These are phyloP conservation scores for Phengaris alcon DNA, from an alignment of 2,888 invertebrate genomes.

Conservation along the genomic window DNA sequence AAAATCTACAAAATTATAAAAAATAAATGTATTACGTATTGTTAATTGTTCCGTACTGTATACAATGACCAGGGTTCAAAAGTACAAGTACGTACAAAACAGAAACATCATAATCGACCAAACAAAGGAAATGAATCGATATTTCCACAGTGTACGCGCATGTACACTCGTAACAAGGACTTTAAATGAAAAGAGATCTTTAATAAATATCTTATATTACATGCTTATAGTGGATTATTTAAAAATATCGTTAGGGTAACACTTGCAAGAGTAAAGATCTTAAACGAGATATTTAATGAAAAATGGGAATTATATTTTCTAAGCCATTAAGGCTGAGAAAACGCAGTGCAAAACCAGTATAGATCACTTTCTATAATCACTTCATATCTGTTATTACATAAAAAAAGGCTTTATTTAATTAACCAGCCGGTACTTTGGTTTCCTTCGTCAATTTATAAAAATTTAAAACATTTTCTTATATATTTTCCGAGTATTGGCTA, in stretches of 20 bases:
- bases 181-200: neutral
- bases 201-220: neutral
- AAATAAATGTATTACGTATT: neutral
- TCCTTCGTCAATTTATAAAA: no score
- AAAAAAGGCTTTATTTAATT: no score
- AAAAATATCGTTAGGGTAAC: neutral
- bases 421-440: no score
- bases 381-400: no score
- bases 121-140: conserved; percentile 11
- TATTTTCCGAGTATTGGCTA: no score
- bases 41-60: neutral
- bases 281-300: neutral
- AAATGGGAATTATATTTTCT: no score
- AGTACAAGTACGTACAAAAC: conserved; percentile 4
- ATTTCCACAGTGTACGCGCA: neutral
- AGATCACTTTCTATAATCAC: no score
- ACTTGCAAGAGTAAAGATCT: neutral
- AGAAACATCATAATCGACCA: neutral
- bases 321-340: no score
- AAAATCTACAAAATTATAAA: neutral
- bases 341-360: no score
- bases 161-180: neutral
- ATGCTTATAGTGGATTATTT: neutral
- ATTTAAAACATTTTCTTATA: no score
- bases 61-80: conserved; percentile 12